A percentile compares a stretch with the other conserved stretches of the same genome.
These are phyloP conservation scores for Silvanus unidentatus DNA, from an alignment of 2,888 invertebrate genomes.

Conservation along the genomic window DNA sequence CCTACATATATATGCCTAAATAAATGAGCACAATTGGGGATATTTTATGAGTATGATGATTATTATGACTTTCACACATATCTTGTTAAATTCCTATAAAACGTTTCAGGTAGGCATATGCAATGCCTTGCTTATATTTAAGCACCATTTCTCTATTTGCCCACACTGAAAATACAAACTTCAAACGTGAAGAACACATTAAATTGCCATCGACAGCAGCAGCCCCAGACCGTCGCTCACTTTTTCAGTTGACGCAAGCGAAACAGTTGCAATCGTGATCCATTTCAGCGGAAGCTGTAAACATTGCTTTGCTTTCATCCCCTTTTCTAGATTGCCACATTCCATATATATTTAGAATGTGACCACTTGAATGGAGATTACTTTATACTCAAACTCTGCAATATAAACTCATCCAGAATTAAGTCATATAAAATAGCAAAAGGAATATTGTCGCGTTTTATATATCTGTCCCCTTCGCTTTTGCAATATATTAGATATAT, in stretches of 20 bases:
- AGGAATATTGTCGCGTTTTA: slow-evolving; percentile 17
- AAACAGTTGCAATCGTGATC: slow-evolving; percentile 32
- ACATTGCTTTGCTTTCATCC: slow-evolving; percentile 32
- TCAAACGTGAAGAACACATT: slow-evolving; percentile 8
- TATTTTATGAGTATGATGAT: slow-evolving; percentile 22
- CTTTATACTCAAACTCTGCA: slow-evolving; percentile 8
- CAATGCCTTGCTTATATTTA: too few relatives aligned
- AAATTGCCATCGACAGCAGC: too few relatives aligned
- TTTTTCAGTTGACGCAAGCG: slow-evolving; percentile 23
- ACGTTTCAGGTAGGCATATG: too few relatives aligned
- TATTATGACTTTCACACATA: slow-evolving; percentile 17
- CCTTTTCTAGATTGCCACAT: slow-evolving; percentile 23
- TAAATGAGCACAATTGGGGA: background rate
- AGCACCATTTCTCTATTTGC: too few relatives aligned
- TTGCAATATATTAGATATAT: slow-evolving; percentile 9
- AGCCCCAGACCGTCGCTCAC: background rate
- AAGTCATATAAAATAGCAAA: slow-evolving; percentile 17
- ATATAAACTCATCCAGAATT: slow-evolving; percentile 11
- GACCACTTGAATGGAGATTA: slow-evolving; percentile 19
- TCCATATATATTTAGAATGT: slow-evolving; percentile 22
- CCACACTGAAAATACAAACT: too few relatives aligned
- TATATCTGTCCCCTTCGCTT: slow-evolving; percentile 6
- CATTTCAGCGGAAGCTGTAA: slow-evolving; percentile 36
- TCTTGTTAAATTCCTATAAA: slow-evolving; percentile 17
- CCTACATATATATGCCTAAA: too few relatives aligned